Conservation (phyloP, 2,113 vertebrate genomes). For the Etia nguti region DNA sequence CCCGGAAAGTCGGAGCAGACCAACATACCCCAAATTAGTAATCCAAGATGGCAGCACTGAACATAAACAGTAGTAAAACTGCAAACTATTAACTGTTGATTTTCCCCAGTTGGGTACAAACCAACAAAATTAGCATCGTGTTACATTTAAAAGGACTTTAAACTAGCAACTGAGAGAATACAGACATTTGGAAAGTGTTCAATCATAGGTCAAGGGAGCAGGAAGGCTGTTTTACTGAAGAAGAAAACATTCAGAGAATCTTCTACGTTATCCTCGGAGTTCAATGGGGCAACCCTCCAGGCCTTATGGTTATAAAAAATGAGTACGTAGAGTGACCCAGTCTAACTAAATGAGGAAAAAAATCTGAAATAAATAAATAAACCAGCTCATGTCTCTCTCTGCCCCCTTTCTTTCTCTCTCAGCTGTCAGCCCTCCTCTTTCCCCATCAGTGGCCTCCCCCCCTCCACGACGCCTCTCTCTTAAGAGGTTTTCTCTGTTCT, state of each 20-base stretch:
- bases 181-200: neutral
- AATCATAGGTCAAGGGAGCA: neutral
- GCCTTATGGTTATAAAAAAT: neutral
- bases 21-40: neutral
- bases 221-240: neutral
- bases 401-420: conserved; percentile 3
- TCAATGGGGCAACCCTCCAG: neutral
- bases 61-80: neutral
- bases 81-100: neutral
- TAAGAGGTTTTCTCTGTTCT: conserved; percentile 82
- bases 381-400: conserved; percentile 44
- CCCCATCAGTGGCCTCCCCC: conserved; percentile 71
- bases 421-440: conserved; percentile 72
- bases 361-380: neutral
- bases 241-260: neutral
- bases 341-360: neutral
- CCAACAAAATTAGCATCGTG: neutral
- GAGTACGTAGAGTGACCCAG: neutral
- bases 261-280: neutral
- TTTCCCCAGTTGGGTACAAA: neutral
- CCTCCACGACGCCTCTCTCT: conserved; percentile 74
- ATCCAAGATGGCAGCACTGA: neutral
- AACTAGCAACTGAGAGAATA: neutral
- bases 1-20: no score
- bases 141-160: neutral